phyloP scores from a whole-genome alignment of 1,140 invertebrate species.

The Drosophila dunni region DNA sequence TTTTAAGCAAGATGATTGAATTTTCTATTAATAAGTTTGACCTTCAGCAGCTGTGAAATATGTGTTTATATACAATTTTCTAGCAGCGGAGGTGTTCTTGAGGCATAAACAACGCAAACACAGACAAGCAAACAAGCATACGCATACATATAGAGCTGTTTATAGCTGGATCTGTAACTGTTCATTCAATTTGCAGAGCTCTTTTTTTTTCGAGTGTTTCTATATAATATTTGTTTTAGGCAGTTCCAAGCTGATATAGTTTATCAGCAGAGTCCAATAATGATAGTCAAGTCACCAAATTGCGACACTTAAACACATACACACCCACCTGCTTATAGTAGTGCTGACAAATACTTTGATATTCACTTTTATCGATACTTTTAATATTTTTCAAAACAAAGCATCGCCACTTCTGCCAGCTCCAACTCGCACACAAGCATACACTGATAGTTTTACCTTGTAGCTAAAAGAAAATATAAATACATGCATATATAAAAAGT shows the following conservation, averaged over 20 bases:
- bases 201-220: constrained; percentile 22
- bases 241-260: constrained; percentile 36
- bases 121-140: constrained; percentile 49
- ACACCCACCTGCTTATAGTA: constrained; percentile 1
- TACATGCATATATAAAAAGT: constrained; percentile 19
- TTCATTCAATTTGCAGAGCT: constrained; percentile 15
- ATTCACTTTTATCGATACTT: too few relatives aligned
- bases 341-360: too few relatives aligned
- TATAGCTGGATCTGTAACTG: constrained; percentile 33
- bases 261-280: constrained; percentile 38
- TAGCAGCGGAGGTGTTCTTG: constrained; percentile 54
- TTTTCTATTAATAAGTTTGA: constrained; percentile 82
- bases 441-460: constrained; percentile 40
- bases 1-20: constrained; percentile 77
- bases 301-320: constrained; percentile 10
- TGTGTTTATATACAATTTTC: constrained; percentile 34
- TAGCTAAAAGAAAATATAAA: constrained; percentile 27
- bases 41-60: constrained; percentile 65
- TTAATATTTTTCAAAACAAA: too few relatives aligned
- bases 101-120: constrained; percentile 38
- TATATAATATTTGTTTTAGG: constrained; percentile 36
- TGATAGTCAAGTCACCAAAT: constrained; percentile 18
- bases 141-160: constrained; percentile 3
- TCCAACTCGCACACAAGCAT: constrained; percentile 17
- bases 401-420: too few relatives aligned